phyloP scores from a whole-genome alignment of 2,797 vertebrate species.

The Enteromius trimaculatus region DNA sequence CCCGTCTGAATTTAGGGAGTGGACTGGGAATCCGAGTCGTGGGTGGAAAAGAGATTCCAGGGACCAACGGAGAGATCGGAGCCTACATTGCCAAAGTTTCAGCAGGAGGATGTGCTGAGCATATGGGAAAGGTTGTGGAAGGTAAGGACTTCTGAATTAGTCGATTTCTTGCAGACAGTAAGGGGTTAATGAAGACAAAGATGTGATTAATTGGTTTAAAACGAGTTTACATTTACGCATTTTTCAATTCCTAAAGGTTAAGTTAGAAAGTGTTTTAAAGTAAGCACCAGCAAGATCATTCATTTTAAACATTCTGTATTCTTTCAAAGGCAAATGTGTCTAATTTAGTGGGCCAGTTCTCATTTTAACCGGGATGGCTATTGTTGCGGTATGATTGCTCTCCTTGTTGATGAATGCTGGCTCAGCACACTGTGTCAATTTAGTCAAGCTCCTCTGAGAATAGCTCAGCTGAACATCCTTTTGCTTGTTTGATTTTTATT shows the following conservation, averaged over 20 bases:
- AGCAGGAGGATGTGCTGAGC: slow-evolving; percentile 91
- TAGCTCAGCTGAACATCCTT: slow-evolving; percentile 19
- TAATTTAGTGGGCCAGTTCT: slow-evolving; percentile 41
- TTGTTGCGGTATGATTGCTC: slow-evolving; percentile 26
- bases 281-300: background rate
- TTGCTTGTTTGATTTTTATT: slow-evolving; percentile 22
- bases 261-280: background rate
- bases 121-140: slow-evolving; percentile 88
- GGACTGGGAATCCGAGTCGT: slow-evolving; percentile 92
- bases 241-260: background rate
- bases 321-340: slow-evolving; percentile 5
- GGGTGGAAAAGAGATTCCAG: slow-evolving; percentile 96
- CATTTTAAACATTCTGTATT: background rate
- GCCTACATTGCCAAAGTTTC: slow-evolving; percentile 94
- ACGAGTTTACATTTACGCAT: background rate
- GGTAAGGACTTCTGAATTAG: slow-evolving; percentile 78
- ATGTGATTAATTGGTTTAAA: background rate
- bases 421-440: slow-evolving; percentile 34
- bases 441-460: slow-evolving; percentile 19
- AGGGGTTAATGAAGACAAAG: background rate
- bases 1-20: slow-evolving; percentile 69
- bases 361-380: slow-evolving; percentile 21
- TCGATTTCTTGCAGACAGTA: background rate
- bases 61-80: slow-evolving; percentile 89
- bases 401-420: slow-evolving; percentile 29